phyloP scores from a whole-genome alignment of 2,113 vertebrate species.

The Nyctereutes procyonoides region DNA sequence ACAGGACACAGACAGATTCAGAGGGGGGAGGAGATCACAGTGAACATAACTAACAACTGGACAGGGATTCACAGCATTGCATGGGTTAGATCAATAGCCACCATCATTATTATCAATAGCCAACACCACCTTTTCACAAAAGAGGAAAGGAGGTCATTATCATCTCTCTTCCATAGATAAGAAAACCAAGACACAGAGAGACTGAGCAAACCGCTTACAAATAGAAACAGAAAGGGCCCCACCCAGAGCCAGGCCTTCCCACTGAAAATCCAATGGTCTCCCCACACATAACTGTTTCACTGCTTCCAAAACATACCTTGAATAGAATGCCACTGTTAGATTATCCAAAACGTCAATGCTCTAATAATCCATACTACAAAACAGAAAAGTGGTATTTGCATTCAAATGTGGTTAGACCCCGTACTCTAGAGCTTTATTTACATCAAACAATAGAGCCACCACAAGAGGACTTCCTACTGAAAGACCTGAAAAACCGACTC shows the following conservation, averaged over 20 bases:
- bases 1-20: neutral
- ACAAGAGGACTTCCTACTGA: neutral
- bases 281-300: neutral
- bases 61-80: neutral
- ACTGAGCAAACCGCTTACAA: neutral
- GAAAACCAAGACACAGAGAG: neutral
- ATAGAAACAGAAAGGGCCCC: neutral
- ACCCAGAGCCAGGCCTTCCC: neutral
- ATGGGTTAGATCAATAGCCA: neutral
- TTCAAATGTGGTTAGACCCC: neutral
- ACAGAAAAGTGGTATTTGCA: neutral
- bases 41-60: neutral
- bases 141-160: neutral
- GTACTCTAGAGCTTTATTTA: neutral
- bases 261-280: neutral
- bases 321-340: neutral
- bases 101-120: neutral
- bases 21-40: neutral
- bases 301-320: neutral
- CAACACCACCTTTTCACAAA: neutral
- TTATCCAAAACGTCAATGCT: neutral
- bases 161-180: neutral
- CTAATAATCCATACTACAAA: neutral
- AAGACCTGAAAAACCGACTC: neutral
- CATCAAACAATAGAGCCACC: neutral